Base-by-base conservation (phyloP, 2,797 vertebrate genomes). In the Amblyopsis hoosieri region DNA sequence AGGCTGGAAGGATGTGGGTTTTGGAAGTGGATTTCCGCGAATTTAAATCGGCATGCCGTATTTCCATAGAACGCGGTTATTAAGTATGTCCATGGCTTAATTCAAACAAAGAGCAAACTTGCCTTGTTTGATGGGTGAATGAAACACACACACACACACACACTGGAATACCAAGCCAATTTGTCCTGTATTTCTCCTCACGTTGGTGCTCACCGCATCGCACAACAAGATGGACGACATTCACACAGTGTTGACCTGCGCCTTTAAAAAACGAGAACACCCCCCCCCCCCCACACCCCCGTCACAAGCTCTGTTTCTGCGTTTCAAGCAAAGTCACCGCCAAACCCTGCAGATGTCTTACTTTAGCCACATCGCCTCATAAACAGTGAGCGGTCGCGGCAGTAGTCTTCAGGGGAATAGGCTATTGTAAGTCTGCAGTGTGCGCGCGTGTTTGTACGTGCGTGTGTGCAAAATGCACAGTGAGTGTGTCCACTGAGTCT, bases 1-100 rank as follows among this genome's bases (percentile, higher is more conserved):
- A 65, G 56, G 62, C 62, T 1, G 37, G 54, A 70, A 75, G 71
- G 80, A 80, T 80, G 69, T 79, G 72, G 66, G 73, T 82, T 74
- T 67, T 69, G 57, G 65, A 59, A 65, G 37, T 55, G 42, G 56
- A 64, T 46, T 48, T 65, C 52, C 59, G 59, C 62, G 7, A 69
- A 72, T 46, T 45, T 19, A 64, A 66, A 56, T 68, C 64, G 76
- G 56, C 54, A 12, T 66, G 51, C 45, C 7, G 4, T 15, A 19
- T 76, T 79, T 72, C 56, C 50, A 51, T 52, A 57, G 31, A 62
- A 31, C 62, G 62, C 60, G 67, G 58, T 70, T 61, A 54, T 62
- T 54, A 61, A 17, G 15, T 13, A 69, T 33, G 69, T 14, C 23
- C 12, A 67, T 49, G 47, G 57, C 54, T 29, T 54, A 64, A 15